Percentiles rank a stretch among this genome's conserved stretches.
phyloP scores from a whole-genome alignment of 2,113 vertebrate genomes.

The Empidonax alnorum region DNA sequence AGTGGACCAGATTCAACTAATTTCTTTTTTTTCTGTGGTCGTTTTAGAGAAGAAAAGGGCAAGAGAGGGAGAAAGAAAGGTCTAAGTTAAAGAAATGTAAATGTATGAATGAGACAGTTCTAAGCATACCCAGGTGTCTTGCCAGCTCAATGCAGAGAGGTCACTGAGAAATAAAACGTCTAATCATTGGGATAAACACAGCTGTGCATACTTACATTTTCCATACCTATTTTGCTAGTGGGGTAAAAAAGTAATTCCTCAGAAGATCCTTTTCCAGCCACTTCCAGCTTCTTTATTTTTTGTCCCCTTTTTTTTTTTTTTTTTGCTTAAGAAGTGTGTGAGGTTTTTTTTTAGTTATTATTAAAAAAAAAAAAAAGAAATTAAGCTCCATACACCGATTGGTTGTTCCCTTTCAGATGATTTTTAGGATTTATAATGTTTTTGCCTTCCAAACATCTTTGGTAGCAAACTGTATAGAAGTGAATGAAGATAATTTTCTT shows the following conservation, averaged over 20 bases:
- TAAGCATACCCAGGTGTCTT: slow-evolving; percentile 72
- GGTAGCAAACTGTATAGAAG: background rate
- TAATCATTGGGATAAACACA: slow-evolving; percentile 76
- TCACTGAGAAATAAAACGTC: slow-evolving; percentile 68
- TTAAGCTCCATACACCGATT: background rate
- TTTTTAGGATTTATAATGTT: background rate
- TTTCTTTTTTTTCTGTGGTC: background rate
- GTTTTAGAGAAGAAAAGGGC: slow-evolving; percentile 45
- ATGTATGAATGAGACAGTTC: slow-evolving; percentile 60
- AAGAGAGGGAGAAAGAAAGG: slow-evolving; percentile 39
- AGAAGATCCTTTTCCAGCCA: slow-evolving; percentile 47
- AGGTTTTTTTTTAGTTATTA: background rate
- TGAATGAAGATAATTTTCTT: background rate
- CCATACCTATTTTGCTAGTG: slow-evolving; percentile 60
- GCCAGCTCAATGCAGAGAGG: slow-evolving; percentile 65
- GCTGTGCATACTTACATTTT: slow-evolving; percentile 71
- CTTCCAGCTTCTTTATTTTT: slow-evolving; percentile 20
- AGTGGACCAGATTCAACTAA: background rate
- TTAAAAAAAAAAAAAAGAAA: rapidly evolving
- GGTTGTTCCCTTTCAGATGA: background rate
- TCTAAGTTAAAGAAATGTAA: slow-evolving; percentile 54
- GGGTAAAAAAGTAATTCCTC: slow-evolving; percentile 15
- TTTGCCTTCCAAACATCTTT: slow-evolving; percentile 16
- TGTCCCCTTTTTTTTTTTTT: background rate
- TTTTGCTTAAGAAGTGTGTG: background rate